These are phyloP conservation scores for Apus apus DNA, from an alignment of 2,113 vertebrate genomes.

Conservation along the genomic window DNA sequence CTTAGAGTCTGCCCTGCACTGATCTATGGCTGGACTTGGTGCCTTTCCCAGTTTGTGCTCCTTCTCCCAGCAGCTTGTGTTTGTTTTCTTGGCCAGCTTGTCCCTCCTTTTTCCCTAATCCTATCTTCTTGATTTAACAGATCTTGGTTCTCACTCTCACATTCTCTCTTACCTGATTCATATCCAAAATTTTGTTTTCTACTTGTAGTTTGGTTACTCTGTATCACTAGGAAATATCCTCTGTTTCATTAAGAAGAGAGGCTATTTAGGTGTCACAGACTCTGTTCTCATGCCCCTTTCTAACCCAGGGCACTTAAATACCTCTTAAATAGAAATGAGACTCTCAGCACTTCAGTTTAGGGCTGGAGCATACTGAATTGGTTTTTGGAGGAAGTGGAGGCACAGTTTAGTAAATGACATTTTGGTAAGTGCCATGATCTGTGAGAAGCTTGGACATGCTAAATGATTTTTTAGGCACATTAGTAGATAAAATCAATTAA, in stretches of 20 bases:
- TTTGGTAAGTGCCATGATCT: neutral
- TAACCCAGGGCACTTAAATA: neutral
- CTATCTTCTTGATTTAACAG: neutral
- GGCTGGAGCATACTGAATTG: neutral
- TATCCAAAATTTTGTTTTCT: neutral
- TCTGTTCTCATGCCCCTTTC: neutral
- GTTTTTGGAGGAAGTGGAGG: neutral
- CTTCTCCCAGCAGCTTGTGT: neutral
- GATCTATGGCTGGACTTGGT: neutral
- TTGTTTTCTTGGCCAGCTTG: neutral
- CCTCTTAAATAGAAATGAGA: neutral
- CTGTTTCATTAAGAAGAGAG: neutral
- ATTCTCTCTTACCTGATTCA: neutral
- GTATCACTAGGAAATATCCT: neutral
- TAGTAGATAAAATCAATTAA: neutral
- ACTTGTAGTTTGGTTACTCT: neutral
- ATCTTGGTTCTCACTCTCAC: neutral
- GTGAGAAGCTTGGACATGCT: neutral
- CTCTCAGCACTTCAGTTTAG: neutral
- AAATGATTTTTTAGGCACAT: neutral
- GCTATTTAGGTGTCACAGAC: neutral
- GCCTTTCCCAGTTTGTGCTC: neutral
- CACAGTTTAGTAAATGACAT: neutral
- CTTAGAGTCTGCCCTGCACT: neutral
- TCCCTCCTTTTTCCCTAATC: neutral